Evolutionary conservation across 1,140 invertebrate species (phyloP), one percentile per base, ranked within the genome.

Genomic region (Mya arenaria): DNA sequence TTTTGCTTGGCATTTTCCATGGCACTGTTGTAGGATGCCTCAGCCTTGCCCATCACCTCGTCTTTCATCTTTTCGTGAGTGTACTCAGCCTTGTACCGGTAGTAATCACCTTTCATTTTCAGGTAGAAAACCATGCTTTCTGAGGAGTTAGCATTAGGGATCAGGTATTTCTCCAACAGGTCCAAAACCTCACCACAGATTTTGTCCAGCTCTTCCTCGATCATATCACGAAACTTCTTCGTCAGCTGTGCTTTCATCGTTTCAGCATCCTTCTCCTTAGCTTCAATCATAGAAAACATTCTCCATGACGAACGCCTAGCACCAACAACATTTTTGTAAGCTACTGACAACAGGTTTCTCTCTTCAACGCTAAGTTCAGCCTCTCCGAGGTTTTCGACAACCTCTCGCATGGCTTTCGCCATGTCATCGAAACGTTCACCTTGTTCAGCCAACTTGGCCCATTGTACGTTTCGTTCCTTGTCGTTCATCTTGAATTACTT

Each of bases 21-120:
- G 91, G 98, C 99, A 93, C 98, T 97, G 93, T 98, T 97, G 95
- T 99, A 99, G 90, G 98, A 98, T 94, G 98, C 98, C 95, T 99
- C 97, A 93, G 98, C 99, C 94, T 99, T 97, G 90, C 99, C 97
- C 93, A 78, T 77, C 32, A 98, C 97, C 95, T 95, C 95, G 97
- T 83, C 69, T 37, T 71, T 77, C 19, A 68, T 71, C 6, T 85
- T 82, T 25, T 97, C 97, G 93, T 96, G 97, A 91, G 97, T 97
- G 92, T 99, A 98, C 95, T 99, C 98, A 92, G 98, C 98, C 92
- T 99, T 95, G 95, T 99, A 99, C 95, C 98, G 91, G 94, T 98
- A 99, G 95, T 99, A 99, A 95, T 99, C 98, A 91, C 98, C 98
- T 94, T 99, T 98, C 98, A 99, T 99, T 95, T 99, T 99, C 94